Base-by-base conservation (phyloP, 2,113 vertebrate genomes). In the Puma concolor region DNA sequence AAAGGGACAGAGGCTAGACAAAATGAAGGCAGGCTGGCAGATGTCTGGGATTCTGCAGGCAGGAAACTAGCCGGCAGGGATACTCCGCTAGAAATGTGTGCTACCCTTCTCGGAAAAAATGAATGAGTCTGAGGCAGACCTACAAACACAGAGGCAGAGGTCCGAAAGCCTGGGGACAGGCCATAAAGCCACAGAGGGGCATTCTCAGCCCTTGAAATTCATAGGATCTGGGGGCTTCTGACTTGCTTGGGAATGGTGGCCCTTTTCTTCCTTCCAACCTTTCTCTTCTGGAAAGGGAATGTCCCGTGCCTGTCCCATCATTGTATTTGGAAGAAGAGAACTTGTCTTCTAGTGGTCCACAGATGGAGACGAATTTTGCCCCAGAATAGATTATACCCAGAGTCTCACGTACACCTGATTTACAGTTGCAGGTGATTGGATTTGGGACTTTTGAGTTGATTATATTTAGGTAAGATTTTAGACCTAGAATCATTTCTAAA, bases 401-500 rank as follows among this genome's bases (percentile, higher is more conserved):
- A 63, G 29, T 94, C 48, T 76, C 36, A 76, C 38, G 57, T 52
- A 60, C 54, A 36, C 14, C 10, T 88, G 14, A 63, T 64, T 50
- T 50, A 19, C 7, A 31, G 69, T 19, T 36, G 94, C 77, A 72
- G 63, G 63, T 50, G 41, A 57, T 80, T 66, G 33, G 27, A 83
- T 64, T 91, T 88, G 79, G n/a, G 66, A 33, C 64, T 77, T 81
- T 44, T 69, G 25, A 63, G 16, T 41, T 81, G n/a, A 38, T 94
- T 8, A 19, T 64, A 74, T 57, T 87, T 66, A 97, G 74, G 27
- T 77, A n/a, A 85, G 14, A 54, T 81, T 91, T 93, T 79, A 89
- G 64, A 69, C 44, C 71, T 80, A 86, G 57, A 94, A 90, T 72
- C 77, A 11, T 84, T 74, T 25, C 48, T 67, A 44, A 33, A 74